Evolutionary conservation across 2,113 vertebrate species (phyloP).

Genomic region (Pelodiscus sinensis): DNA sequence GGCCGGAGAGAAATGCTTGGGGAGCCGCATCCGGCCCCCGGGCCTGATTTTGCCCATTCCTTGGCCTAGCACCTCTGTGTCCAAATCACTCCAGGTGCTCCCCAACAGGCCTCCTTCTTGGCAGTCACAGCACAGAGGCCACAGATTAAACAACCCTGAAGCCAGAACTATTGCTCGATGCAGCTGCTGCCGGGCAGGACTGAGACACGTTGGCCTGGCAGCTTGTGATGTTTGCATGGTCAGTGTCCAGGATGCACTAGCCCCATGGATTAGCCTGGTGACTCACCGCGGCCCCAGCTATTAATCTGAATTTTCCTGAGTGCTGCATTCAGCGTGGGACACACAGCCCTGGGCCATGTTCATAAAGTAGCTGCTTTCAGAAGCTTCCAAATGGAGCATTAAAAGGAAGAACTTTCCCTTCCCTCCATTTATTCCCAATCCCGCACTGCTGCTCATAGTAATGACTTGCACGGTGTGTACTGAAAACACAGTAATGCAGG

Average conservation of each 20-base stretch:
- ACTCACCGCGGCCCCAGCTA: background rate
- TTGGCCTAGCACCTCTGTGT: background rate
- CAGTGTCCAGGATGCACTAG: background rate
- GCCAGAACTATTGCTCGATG: background rate
- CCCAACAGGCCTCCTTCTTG: background rate
- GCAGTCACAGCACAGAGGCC: background rate
- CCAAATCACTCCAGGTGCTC: background rate
- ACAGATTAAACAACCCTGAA: background rate
- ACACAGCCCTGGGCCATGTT: background rate
- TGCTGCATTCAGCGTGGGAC: background rate
- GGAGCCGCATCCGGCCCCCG: too few species aligned
- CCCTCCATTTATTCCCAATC: background rate
- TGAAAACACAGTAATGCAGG: background rate
- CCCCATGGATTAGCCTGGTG: background rate
- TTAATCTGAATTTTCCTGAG: background rate
- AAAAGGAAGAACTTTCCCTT: background rate
- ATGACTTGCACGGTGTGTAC: too few species aligned
- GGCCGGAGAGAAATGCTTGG: too few species aligned
- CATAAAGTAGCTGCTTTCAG: background rate
- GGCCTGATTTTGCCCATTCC: too few species aligned
- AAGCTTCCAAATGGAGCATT: background rate
- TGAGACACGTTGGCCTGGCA: background rate
- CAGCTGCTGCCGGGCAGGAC: background rate
- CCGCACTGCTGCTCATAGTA: background rate
- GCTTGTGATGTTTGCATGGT: background rate